Evolutionary conservation across 2,888 invertebrate species (phyloP), one percentile per base, ranked within the genome.

Genomic region (Ariolimax columbianus): DNA sequence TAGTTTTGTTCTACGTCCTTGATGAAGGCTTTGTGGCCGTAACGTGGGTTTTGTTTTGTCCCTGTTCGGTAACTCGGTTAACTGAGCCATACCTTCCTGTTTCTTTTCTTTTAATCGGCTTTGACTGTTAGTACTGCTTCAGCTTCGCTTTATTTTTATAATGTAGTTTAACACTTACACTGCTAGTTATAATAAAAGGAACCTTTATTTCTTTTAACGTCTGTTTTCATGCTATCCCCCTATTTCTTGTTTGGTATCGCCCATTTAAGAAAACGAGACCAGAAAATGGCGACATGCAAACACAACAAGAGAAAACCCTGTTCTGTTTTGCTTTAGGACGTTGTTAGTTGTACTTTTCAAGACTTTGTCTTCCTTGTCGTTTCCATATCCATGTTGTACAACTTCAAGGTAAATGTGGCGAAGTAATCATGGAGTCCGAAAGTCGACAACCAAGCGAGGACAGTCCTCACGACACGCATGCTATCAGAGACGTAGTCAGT

Each of bases 401-500:
- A 33, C 33, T 51, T 47, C 47, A 75, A n/a, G 36, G 51, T 75
- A 51, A 75, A 75, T 75, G 75, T 75, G 36, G 14, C 33, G 40
- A 82, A 51, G 43, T 78, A 26, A 82, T 30, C 40, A 82, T 82
- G 82, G 82, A 82, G 47, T 72, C 70, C 33, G 82, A 82, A 38
- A 82, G 38, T 77, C 55, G 47, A 59, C 82, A 51, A 7, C 55
- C 33, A 30, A 19, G 40, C 23, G 83, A 77, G 38, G 70, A 63
- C 38, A 63, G 59, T 30, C 26, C 63, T 36, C 73, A 75, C 11
- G 85, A 85, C 43, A n/a, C 19, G 0, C 38, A 75, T 36, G 85
- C 85, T 19, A 85, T 85, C 38, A 36, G 89, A 72, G 91, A 92
- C 30, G 96, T 98, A 86, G 97, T 98, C 70, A 96, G 96, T 91